These are phyloP conservation scores for Epinephelus coioides DNA, from an alignment of 2,797 vertebrate species.

Conservation along the genomic window DNA sequence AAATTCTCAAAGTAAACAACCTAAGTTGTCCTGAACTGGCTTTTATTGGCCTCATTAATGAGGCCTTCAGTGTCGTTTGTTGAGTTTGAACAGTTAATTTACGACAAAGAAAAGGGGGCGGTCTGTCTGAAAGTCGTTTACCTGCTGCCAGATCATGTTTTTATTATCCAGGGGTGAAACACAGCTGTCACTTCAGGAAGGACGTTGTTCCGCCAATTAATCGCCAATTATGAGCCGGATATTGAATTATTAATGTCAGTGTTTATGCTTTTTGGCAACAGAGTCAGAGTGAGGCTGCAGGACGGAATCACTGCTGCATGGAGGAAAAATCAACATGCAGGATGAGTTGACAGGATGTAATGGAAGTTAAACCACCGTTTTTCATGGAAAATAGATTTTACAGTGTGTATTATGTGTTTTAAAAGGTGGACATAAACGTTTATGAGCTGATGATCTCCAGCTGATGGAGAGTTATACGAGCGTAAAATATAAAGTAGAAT, in stretches of 20 bases:
- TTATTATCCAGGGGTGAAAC: not conserved
- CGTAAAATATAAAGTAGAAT: not conserved
- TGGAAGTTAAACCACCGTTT: conserved; percentile 31
- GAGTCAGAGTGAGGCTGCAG: not conserved
- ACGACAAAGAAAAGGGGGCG: not conserved
- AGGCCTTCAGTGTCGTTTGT: not conserved
- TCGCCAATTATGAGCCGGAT: conserved; percentile 24
- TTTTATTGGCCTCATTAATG: conserved; percentile 20
- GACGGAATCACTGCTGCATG: not conserved
- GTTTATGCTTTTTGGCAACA: conserved; percentile 18
- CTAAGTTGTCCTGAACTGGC: conserved; percentile 18
- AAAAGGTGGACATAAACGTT: conserved; percentile 50
- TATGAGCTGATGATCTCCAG: conserved; percentile 33
- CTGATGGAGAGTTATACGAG: not conserved
- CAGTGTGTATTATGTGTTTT: conserved; percentile 7
- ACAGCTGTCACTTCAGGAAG: conserved; percentile 7
- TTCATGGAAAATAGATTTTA: conserved; percentile 22
- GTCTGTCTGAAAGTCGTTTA: conserved; percentile 16
- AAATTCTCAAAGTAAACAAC: conserved; percentile 21
- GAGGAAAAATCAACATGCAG: not conserved
- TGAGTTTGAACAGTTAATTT: conserved; percentile 5
- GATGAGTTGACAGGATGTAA: not conserved
- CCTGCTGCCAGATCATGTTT: not conserved
- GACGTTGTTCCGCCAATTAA: conserved; percentile 33
- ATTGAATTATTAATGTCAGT: conserved; percentile 42